Conservation (phyloP, 2,888 invertebrate species). For the Hemithea aestivaria region DNA sequence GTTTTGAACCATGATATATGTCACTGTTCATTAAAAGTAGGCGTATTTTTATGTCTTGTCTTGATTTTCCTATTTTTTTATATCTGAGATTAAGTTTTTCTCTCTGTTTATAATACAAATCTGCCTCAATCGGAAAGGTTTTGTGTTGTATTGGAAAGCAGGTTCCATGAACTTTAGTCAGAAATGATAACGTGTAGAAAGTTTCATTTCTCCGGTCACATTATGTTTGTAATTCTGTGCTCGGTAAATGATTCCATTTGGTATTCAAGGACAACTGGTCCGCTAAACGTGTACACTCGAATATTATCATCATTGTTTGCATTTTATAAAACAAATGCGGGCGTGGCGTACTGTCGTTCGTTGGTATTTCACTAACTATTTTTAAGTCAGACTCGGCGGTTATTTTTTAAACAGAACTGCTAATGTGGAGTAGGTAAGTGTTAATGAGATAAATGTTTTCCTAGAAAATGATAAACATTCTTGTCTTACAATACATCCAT, state of each 20-base stretch:
- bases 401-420: not conserved
- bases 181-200: constrained; percentile 53
- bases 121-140: too few species aligned
- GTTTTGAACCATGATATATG: constrained; percentile 2
- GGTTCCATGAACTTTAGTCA: constrained; percentile 20
- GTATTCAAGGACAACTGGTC: constrained; percentile 17
- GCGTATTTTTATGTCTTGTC: not conserved
- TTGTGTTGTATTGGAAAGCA: constrained; percentile 20
- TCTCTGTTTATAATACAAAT: not conserved
- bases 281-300: constrained; percentile 1
- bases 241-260: constrained; percentile 5
- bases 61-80: constrained; percentile 3
- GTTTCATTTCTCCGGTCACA: constrained; percentile 54
- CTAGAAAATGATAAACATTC: too few species aligned
- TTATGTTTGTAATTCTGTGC: constrained; percentile 46
- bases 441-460: too few species aligned
- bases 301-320: constrained; percentile 21
- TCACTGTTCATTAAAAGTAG: not conserved
- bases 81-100: constrained; percentile 2
- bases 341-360: constrained; percentile 4
- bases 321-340: constrained; percentile 19
- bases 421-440: too few species aligned
- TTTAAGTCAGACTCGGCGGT: constrained; percentile 1
- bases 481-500: too few species aligned
- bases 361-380: not conserved